phyloP scores from a whole-genome alignment of 2,888 invertebrate species.

The Cephus runcator region DNA sequence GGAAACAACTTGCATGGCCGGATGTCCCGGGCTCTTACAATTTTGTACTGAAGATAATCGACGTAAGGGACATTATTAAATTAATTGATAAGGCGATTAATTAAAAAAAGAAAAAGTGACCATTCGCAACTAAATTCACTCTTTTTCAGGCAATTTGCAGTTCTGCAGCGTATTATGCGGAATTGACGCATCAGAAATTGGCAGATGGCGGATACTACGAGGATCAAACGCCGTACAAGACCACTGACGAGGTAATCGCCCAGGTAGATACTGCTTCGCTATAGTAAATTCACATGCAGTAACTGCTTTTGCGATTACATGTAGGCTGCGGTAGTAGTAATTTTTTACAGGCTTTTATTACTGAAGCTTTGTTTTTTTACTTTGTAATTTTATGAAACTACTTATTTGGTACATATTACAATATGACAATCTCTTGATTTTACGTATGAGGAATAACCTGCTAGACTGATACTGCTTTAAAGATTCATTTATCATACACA shows the following conservation, averaged over 20 bases:
- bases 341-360: neutral
- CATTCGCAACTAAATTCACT: neutral
- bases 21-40: conserved; percentile 72
- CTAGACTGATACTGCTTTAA: neutral
- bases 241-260: conserved; percentile 63
- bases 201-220: conserved; percentile 86
- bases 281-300: conserved; percentile 17
- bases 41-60: conserved; percentile 68
- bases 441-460: neutral
- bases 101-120: no score
- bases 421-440: neutral
- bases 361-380: neutral
- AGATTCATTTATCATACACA: neutral
- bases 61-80: conserved; percentile 58
- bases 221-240: conserved; percentile 65
- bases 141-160: conserved; percentile 80
- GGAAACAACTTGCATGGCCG: conserved; percentile 92
- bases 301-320: neutral
- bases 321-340: neutral
- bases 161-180: conserved; percentile 87
- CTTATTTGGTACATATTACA: neutral
- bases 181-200: conserved; percentile 83
- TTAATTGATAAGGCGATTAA: conserved; percentile 6
- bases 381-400: neutral
- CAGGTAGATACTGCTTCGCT: conserved; percentile 50